Conservation (phyloP, 2,797 vertebrate genomes). For the Adelosebastes latens region DNA sequence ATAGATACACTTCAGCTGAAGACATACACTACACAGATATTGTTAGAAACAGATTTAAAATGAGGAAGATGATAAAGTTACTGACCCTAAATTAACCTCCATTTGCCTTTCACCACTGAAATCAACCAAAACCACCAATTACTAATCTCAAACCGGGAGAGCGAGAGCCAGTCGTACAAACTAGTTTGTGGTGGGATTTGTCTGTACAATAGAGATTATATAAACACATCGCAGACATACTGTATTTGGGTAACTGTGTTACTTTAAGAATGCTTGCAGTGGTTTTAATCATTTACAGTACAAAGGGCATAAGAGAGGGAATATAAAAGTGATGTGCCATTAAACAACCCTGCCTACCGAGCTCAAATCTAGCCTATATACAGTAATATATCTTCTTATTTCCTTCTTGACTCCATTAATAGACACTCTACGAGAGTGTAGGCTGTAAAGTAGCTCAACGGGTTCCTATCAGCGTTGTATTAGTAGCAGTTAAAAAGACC, state of each 20-base stretch:
- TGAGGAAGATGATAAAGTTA: not conserved
- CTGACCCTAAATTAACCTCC: not conserved
- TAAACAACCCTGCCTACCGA: not conserved
- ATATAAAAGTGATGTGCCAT: not conserved
- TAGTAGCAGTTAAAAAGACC: conserved; percentile 36
- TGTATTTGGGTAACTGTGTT: not conserved
- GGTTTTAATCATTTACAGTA: not conserved
- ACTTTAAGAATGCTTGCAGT: not conserved
- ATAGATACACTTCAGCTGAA: not conserved
- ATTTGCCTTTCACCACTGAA: not conserved
- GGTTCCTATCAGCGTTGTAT: conserved; percentile 11
- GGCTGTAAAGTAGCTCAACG: conserved; percentile 18
- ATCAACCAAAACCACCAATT: conserved; percentile 2
- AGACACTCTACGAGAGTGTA: not conserved
- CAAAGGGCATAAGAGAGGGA: not conserved
- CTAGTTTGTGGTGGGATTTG: not conserved
- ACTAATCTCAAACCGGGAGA: not conserved
- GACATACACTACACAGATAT: not conserved
- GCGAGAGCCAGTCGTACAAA: not conserved
- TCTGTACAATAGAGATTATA: not conserved
- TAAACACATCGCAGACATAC: not conserved
- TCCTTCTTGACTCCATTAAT: not conserved
- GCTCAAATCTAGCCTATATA: not conserved
- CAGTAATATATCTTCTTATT: not conserved
- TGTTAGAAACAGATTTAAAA: not conserved